Conservation (phyloP, 2,888 invertebrate species). For the Dynastes tityus region DNA sequence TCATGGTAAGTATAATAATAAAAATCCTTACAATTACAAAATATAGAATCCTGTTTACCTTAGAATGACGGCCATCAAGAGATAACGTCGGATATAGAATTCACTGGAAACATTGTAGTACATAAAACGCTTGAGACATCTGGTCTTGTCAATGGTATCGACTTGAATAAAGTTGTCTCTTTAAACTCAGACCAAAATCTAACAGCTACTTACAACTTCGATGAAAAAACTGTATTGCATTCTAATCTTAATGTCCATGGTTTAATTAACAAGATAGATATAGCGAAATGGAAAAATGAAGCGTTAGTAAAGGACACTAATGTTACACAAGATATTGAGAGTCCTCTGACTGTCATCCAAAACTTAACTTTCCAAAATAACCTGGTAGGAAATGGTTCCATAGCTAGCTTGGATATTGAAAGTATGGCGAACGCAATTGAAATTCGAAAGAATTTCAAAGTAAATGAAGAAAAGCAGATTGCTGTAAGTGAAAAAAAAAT, state of each 20-base stretch:
- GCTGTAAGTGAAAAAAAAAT: conserved; percentile 58
- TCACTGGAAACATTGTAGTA: conserved; percentile 67
- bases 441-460: conserved; percentile 59
- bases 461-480: conserved; percentile 59
- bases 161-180: conserved; percentile 67
- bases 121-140: conserved; percentile 62
- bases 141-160: conserved; percentile 67
- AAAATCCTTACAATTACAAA: conserved; percentile 10
- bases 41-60: conserved; percentile 49
- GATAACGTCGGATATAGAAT: conserved; percentile 67
- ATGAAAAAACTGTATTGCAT: conserved; percentile 59
- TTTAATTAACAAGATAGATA: conserved; percentile 67
- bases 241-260: conserved; percentile 61
- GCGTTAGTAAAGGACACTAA: conserved; percentile 65
- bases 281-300: conserved; percentile 69
- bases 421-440: conserved; percentile 62
- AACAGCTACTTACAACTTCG: conserved; percentile 64
- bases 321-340: conserved; percentile 68
- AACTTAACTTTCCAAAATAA: conserved; percentile 67
- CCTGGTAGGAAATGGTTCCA: conserved; percentile 63
- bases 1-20: conserved; percentile 70
- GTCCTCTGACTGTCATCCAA: conserved; percentile 70
- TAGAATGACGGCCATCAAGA: conserved; percentile 65
- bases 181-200: conserved; percentile 66
- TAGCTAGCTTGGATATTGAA: conserved; percentile 66